A percentile compares a stretch with the other conserved stretches of the same genome.
phyloP scores from a whole-genome alignment of 2,113 vertebrate species.

The Ptilorrhoa leucosticta region DNA sequence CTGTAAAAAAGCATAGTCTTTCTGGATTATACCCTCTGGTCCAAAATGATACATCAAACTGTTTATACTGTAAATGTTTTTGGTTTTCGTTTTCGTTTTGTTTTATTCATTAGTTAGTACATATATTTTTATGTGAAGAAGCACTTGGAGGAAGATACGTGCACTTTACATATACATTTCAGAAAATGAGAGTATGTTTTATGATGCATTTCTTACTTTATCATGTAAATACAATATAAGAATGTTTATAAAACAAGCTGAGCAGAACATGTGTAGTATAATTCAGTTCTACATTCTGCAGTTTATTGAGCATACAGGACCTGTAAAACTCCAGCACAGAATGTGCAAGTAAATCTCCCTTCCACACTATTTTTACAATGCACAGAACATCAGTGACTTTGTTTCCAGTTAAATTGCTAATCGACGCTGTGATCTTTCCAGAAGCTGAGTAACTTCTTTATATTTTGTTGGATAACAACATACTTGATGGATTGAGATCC shows the following conservation, averaged over 20 bases:
- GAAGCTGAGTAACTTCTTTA: neutral
- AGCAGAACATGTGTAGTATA: neutral
- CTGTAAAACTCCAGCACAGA: neutral
- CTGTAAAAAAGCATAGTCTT: neutral
- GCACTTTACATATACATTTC: neutral
- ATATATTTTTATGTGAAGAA: neutral
- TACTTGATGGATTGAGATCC: neutral
- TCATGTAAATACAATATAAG: neutral
- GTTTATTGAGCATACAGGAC: neutral
- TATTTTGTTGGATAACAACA: neutral
- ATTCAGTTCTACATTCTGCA: neutral
- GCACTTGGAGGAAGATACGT: neutral
- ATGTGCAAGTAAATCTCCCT: neutral
- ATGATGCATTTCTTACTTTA: neutral
- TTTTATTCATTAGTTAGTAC: neutral
- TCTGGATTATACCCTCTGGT: neutral
- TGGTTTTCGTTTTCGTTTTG: fast-evolving
- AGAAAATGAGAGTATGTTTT: neutral
- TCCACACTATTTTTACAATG: neutral
- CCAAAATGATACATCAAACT: neutral
- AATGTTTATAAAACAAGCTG: neutral
- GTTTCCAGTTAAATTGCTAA: neutral
- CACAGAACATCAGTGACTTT: neutral
- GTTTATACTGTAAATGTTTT: neutral
- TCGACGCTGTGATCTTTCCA: neutral